phyloP scores from a whole-genome alignment of 2,113 vertebrate species.

The Nesoenas mayeri region DNA sequence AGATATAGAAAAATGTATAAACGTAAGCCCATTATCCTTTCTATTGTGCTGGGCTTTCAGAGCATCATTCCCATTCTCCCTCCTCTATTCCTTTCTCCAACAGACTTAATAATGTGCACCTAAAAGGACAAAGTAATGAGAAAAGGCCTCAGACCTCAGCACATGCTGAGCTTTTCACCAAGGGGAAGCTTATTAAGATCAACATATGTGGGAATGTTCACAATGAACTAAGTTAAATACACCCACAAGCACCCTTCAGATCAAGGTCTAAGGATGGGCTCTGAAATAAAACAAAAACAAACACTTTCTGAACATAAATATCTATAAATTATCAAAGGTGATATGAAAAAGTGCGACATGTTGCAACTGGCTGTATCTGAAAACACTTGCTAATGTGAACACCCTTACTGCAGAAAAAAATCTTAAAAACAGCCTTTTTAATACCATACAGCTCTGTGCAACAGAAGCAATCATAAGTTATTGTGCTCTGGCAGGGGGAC shows the following conservation, averaged over 20 bases:
- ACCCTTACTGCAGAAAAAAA: neutral
- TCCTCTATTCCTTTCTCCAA: neutral
- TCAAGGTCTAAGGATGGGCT: slow-evolving; percentile 30
- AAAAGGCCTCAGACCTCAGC: neutral
- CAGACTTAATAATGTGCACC: neutral
- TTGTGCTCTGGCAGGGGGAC: neutral
- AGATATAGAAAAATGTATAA: neutral
- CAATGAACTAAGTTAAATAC: neutral
- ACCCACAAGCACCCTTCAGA: neutral
- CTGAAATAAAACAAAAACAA: neutral
- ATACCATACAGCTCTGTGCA: neutral
- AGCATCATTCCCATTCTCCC: neutral
- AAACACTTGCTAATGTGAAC: neutral
- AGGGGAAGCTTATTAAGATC: neutral
- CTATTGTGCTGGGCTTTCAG: neutral
- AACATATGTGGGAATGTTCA: slow-evolving; percentile 1
- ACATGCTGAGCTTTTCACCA: neutral
- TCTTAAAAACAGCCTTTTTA: neutral
- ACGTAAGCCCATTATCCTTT: neutral
- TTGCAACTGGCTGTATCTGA: neutral
- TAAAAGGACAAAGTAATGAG: neutral
- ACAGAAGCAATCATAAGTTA: neutral
- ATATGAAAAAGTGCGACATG: neutral
- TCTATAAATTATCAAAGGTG: neutral
- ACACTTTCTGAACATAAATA: slow-evolving; percentile 12